Conservation (phyloP, 2,888 invertebrate species). For the Apantesis nais region DNA sequence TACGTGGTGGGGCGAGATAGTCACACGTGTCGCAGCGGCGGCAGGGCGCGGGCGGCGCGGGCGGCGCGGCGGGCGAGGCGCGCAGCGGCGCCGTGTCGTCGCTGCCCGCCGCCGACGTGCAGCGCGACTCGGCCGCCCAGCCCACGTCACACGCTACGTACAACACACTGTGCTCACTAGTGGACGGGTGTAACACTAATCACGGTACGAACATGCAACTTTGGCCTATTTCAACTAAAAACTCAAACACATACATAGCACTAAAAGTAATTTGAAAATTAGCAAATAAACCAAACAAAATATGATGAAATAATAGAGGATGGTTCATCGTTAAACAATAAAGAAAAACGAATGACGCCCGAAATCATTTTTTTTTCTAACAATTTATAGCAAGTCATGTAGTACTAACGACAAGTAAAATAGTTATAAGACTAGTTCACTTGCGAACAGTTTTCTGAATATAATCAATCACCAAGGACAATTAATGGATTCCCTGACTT, state of each 20-base stretch:
- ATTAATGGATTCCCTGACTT: not conserved
- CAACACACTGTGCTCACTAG: not conserved
- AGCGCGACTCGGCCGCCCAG: conserved; percentile 46
- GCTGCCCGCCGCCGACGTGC: conserved; percentile 59
- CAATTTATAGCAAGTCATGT: not conserved
- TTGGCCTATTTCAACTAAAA: not conserved
- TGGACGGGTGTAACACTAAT: not conserved
- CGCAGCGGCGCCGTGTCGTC: conserved; percentile 67
- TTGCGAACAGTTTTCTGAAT: not conserved
- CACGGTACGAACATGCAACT: not conserved
- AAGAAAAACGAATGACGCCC: no score
- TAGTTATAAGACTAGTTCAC: not conserved
- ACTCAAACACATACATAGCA: not conserved
- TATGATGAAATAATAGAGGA: not conserved
- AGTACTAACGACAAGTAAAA: not conserved
- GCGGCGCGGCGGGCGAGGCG: conserved; percentile 50
- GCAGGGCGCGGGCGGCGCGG: conserved; percentile 29
- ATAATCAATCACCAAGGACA: not conserved
- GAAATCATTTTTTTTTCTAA: not conserved
- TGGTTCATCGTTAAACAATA: no score
- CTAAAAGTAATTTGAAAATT: not conserved
- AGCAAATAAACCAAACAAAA: not conserved
- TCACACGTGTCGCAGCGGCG: conserved; percentile 53
- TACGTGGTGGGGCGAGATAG: conserved; percentile 15
- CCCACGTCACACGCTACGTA: not conserved